A percentile compares a stretch with the other conserved stretches of the same genome.
phyloP scores from a whole-genome alignment of 2,113 vertebrate genomes.

The Bos indicus region DNA sequence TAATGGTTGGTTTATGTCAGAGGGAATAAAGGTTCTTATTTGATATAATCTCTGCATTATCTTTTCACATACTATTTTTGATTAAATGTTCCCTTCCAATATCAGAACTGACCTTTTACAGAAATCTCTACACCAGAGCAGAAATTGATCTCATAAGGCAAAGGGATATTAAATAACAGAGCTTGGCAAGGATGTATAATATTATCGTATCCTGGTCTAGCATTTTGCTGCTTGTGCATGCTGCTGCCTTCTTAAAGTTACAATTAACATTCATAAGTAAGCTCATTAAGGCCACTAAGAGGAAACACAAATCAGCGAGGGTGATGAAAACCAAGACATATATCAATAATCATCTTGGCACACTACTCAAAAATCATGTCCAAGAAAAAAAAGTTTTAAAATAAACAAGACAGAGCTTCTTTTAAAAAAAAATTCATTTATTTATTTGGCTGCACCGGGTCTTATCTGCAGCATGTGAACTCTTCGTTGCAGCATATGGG shows the following conservation, averaged over 20 bases:
- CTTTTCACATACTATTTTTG: constrained; percentile 56
- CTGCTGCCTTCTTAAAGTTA: constrained; percentile 44
- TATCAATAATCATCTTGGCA: constrained; percentile 26
- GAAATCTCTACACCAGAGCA: constrained; percentile 56
- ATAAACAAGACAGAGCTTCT: background rate
- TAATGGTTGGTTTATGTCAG: constrained; percentile 58
- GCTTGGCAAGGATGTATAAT: background rate
- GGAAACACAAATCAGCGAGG: background rate
- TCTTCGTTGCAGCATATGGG: background rate
- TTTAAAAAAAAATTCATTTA: background rate
- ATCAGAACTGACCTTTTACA: constrained; percentile 66
- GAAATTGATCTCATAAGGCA: constrained; percentile 58
- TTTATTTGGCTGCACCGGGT: background rate
- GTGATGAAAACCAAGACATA: constrained; percentile 43
- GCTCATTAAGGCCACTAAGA: constrained; percentile 16
- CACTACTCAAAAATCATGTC: background rate
- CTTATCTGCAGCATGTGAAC: background rate
- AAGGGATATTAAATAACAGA: constrained; percentile 56
- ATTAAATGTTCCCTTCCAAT: constrained; percentile 65
- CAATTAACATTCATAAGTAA: constrained; percentile 31
- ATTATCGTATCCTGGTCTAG: constrained; percentile 12
- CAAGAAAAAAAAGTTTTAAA: background rate
- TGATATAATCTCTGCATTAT: constrained; percentile 61
- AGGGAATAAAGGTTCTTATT: constrained; percentile 63
- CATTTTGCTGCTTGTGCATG: constrained; percentile 49